phyloP scores from a whole-genome alignment of 1,140 invertebrate genomes.

The Drosophila simulans region DNA sequence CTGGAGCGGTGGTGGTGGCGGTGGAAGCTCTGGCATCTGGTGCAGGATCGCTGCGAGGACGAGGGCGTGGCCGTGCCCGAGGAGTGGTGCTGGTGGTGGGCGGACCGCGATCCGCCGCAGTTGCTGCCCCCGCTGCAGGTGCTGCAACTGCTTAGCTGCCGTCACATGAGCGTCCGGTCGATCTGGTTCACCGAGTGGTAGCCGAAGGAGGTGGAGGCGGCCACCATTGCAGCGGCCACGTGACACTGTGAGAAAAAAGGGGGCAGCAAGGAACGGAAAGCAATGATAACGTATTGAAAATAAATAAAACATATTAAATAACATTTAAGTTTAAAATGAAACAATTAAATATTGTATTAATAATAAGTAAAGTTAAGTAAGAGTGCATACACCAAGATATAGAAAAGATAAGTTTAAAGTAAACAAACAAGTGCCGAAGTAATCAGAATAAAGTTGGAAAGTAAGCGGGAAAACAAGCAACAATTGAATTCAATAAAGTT shows the following conservation, averaged over 20 bases:
- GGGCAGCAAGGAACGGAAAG: neutral
- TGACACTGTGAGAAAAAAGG: slow-evolving; percentile 65
- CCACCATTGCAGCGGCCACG: slow-evolving; percentile 83
- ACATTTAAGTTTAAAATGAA: too few species aligned
- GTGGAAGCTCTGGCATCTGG: slow-evolving; percentile 82
- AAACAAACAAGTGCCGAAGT: neutral
- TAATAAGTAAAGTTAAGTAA: too few species aligned
- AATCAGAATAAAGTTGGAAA: neutral
- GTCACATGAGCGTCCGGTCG: slow-evolving; percentile 83
- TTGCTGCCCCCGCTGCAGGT: slow-evolving; percentile 84
- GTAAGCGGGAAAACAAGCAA: neutral
- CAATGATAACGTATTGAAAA: neutral
- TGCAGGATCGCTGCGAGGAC: slow-evolving; percentile 73
- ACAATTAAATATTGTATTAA: too few species aligned
- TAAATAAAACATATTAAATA: neutral
- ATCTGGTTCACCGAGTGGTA: slow-evolving; percentile 83
- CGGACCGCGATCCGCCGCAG: slow-evolving; percentile 67
- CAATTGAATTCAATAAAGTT: neutral
- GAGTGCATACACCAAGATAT: neutral
- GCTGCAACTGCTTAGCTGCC: slow-evolving; percentile 84
- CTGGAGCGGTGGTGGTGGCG: slow-evolving; percentile 77
- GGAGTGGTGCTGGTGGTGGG: slow-evolving; percentile 72
- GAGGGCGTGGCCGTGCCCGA: slow-evolving; percentile 57
- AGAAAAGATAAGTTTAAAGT: neutral
- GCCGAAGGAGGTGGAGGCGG: slow-evolving; percentile 82